Evolutionary conservation across 1,140 invertebrate genomes (phyloP).

Genomic region (Himalopsyche phryganea): DNA sequence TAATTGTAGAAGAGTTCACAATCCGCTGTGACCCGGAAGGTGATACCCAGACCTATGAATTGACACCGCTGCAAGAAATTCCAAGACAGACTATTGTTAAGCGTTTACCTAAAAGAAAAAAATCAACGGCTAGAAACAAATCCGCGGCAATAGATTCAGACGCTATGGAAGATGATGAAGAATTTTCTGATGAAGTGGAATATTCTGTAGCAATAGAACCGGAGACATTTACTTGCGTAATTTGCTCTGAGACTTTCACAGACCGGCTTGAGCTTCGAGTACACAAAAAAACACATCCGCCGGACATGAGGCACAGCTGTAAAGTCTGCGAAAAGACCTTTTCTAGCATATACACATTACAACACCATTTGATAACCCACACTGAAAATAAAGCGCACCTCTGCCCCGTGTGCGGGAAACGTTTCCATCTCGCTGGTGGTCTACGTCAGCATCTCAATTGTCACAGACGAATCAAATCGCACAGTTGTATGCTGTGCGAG

Average conservation of each 20-base stretch:
- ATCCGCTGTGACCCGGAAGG: too few relatives aligned
- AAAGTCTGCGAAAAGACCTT: constrained; percentile 20
- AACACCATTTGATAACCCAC: constrained; percentile 23
- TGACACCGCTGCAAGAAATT: too few relatives aligned
- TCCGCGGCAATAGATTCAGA: not conserved
- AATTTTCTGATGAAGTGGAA: not conserved
- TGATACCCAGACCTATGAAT: too few relatives aligned
- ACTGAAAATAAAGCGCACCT: constrained; percentile 22
- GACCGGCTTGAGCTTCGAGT: not conserved
- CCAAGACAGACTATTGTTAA: too few relatives aligned
- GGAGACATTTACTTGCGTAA: constrained; percentile 5
- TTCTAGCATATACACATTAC: constrained; percentile 15
- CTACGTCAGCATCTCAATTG: constrained; percentile 27
- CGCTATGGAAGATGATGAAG: not conserved
- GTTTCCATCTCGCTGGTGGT: constrained; percentile 24
- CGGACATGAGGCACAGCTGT: constrained; percentile 16
- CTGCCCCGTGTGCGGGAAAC: constrained; percentile 27
- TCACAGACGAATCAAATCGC: constrained; percentile 18
- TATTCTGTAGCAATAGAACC: not conserved
- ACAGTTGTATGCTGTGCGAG: constrained; percentile 19
- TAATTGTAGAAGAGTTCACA: too few relatives aligned
- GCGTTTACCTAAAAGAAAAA: too few relatives aligned
- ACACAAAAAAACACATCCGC: constrained; percentile 21
- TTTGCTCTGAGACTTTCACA: constrained; percentile 18
- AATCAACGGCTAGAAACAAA: too few relatives aligned